Evolutionary conservation across 2,888 invertebrate genomes (phyloP).

Genomic region (Lasioglossum pauxillum): DNA sequence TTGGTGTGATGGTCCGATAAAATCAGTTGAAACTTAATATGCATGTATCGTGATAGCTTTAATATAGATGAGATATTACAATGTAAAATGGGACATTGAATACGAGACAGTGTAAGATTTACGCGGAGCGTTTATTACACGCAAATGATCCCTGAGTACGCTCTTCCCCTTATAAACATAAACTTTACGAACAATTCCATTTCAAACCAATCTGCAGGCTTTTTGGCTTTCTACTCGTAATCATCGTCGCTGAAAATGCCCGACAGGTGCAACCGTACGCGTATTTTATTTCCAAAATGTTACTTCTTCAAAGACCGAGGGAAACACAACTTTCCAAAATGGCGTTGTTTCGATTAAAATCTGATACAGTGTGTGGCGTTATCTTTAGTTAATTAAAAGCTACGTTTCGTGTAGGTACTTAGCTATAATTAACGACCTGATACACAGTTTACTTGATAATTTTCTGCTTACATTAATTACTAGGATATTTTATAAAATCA

Average conservation of each 20-base stretch:
- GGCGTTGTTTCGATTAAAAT: background rate
- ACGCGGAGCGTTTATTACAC: background rate
- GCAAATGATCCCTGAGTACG: background rate
- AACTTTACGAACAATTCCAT: constrained; percentile 28
- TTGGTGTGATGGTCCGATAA: constrained; percentile 31
- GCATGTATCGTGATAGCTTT: constrained; percentile 17
- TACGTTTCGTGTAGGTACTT: background rate
- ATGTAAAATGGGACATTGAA: constrained; percentile 25
- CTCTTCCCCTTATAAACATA: constrained; percentile 34
- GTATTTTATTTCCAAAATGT: constrained; percentile 5
- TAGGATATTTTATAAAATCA: background rate
- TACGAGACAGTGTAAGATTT: constrained; percentile 7
- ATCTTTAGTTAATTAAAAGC: background rate
- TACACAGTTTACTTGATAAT: background rate
- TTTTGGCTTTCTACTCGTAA: constrained; percentile 11
- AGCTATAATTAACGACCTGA: background rate
- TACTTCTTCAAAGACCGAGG: background rate
- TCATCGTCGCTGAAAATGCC: background rate
- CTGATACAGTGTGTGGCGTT: background rate
- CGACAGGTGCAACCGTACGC: background rate
- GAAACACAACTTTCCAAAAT: background rate
- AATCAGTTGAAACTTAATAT: constrained; percentile 32
- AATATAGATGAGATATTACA: constrained; percentile 23
- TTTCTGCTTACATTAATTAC: background rate
- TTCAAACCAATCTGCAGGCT: background rate